Evolutionary conservation across 2,888 invertebrate species (phyloP).

Genomic region (Amiota minor): DNA sequence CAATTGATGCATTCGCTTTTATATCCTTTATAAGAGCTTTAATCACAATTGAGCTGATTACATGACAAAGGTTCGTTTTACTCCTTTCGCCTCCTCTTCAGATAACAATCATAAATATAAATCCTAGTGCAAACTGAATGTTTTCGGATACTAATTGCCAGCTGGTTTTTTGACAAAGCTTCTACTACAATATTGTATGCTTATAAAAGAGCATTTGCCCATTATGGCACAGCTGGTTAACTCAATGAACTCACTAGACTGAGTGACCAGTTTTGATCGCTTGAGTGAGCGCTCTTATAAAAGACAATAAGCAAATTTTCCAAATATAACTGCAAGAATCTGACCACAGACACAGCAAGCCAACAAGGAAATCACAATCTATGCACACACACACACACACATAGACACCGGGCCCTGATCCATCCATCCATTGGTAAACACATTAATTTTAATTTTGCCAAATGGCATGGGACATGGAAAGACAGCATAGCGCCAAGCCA

Average conservation of each 20-base stretch:
- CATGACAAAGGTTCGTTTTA: neutral
- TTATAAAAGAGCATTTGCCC: neutral
- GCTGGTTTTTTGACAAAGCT: too few relatives aligned
- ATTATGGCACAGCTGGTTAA: constrained; percentile 3
- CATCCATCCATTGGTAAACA: neutral
- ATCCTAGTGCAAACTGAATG: too few relatives aligned
- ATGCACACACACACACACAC: too few relatives aligned
- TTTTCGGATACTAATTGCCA: too few relatives aligned
- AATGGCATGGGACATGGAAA: constrained; percentile 8
- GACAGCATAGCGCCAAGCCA: too few relatives aligned
- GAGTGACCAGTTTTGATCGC: neutral
- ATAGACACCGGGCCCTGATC: constrained; percentile 58
- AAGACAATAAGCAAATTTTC: constrained; percentile 63
- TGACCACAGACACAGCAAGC: constrained; percentile 49
- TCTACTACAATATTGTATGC: neutral
- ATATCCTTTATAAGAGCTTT: constrained; percentile 26
- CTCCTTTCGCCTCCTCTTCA: too few relatives aligned
- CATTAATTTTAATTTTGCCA: constrained; percentile 8
- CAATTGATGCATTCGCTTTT: constrained; percentile 47
- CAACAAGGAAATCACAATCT: neutral
- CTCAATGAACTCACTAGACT: neutral
- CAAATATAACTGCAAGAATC: constrained; percentile 59
- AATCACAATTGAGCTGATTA: constrained; percentile 47
- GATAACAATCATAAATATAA: too few relatives aligned
- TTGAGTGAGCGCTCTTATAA: neutral